phyloP scores from a whole-genome alignment of 2,797 vertebrate genomes.

The Enteromius trimaculatus region DNA sequence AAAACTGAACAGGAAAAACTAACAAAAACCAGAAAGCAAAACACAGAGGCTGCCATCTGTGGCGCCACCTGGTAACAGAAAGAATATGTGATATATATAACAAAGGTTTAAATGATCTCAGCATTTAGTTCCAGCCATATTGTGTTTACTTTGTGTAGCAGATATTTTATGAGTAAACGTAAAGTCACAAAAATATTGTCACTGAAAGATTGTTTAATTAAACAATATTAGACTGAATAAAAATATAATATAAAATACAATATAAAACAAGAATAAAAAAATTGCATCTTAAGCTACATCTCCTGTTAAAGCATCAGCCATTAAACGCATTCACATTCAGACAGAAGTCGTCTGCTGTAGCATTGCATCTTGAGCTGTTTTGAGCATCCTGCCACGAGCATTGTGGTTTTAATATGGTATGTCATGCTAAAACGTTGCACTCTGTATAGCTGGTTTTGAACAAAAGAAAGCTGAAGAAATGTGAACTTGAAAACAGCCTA shows the following conservation, averaged over 20 bases:
- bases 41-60: too few species aligned
- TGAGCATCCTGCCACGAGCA: background rate
- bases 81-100: background rate
- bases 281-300: background rate
- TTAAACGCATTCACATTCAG: conserved; percentile 12
- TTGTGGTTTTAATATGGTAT: conserved; percentile 10
- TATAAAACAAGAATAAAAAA: background rate
- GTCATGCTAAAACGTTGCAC: background rate
- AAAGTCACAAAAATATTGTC: background rate
- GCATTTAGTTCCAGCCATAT: background rate
- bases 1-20: too few species aligned
- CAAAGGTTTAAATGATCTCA: background rate
- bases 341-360: background rate
- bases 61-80: too few species aligned
- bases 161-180: background rate
- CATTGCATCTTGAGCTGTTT: background rate
- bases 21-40: too few species aligned
- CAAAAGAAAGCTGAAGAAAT: background rate
- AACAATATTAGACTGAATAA: background rate
- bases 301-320: background rate
- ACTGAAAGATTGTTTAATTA: background rate
- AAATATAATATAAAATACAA: background rate
- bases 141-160: background rate
- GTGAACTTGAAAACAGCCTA: background rate
- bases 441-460: background rate